phyloP scores from a whole-genome alignment of 2,797 vertebrate species.

The Acropternis orthonyx region DNA sequence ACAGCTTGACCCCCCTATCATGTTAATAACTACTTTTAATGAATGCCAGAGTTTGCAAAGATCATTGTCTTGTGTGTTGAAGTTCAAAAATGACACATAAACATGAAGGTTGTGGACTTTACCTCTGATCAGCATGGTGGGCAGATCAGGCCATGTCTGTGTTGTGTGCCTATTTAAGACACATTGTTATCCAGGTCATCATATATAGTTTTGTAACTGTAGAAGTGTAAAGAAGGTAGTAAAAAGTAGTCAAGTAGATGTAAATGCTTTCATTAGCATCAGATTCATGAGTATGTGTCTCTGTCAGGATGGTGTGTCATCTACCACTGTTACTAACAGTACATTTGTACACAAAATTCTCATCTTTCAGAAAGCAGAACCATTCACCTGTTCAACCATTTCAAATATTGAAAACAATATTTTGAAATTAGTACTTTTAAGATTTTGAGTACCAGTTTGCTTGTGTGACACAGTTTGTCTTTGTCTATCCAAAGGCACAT shows the following conservation, averaged over 20 bases:
- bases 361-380: background rate
- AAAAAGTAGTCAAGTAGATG: background rate
- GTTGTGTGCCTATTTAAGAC: background rate
- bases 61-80: background rate
- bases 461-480: background rate
- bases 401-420: background rate
- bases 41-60: background rate
- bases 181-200: background rate
- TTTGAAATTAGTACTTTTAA: background rate
- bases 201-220: background rate
- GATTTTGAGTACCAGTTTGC: background rate
- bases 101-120: background rate
- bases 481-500: background rate
- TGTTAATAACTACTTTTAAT: background rate
- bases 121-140: background rate
- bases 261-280: background rate
- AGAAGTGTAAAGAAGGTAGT: background rate
- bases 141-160: background rate
- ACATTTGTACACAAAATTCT: background rate
- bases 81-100: background rate
- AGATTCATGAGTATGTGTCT: background rate
- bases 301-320: background rate
- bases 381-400: background rate
- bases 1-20: rapidly evolving
- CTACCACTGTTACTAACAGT: background rate